These are phyloP conservation scores for Tetanocera ferruginea DNA, from an alignment of 2,888 invertebrate species.

Conservation along the genomic window DNA sequence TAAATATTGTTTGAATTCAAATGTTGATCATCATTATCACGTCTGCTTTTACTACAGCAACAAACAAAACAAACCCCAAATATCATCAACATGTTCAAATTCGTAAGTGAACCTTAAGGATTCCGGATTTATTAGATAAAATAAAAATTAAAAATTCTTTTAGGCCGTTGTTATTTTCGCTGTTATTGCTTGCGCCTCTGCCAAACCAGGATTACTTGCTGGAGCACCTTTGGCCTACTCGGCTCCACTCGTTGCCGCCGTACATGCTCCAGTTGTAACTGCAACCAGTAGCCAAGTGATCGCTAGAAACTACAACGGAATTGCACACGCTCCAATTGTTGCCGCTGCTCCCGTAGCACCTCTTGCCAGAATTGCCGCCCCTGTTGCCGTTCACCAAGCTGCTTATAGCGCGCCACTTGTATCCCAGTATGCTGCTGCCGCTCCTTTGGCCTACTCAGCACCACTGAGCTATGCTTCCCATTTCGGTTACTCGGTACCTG, in stretches of 20 bases:
- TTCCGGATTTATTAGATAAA: neutral
- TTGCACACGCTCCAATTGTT: constrained; percentile 55
- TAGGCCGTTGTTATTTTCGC: constrained; percentile 56
- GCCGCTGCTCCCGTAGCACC: constrained; percentile 46
- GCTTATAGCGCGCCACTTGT: constrained; percentile 49
- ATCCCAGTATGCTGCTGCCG: constrained; percentile 47
- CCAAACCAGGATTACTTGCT: constrained; percentile 54
- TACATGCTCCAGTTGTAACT: constrained; percentile 56
- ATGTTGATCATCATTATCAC: neutral
- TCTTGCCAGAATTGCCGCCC: neutral
- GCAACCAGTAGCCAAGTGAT: constrained; percentile 60
- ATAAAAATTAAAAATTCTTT: neutral
- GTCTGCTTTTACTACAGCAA: neutral
- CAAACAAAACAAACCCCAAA: constrained; percentile 1
- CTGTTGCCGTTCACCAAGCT: constrained; percentile 22
- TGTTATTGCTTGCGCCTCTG: constrained; percentile 54
- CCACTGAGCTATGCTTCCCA: constrained; percentile 35
- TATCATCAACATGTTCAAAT: constrained; percentile 29
- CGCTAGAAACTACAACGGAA: constrained; percentile 59
- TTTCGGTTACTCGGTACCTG: constrained; percentile 16
- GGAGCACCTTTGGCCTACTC: constrained; percentile 41
- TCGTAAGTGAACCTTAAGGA: constrained; percentile 26
- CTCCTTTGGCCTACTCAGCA: constrained; percentile 42
- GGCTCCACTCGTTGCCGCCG: constrained; percentile 48
- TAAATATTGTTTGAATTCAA: neutral